phyloP scores from a whole-genome alignment of 1,140 invertebrate genomes.

The Euwallacea fornicatus region DNA sequence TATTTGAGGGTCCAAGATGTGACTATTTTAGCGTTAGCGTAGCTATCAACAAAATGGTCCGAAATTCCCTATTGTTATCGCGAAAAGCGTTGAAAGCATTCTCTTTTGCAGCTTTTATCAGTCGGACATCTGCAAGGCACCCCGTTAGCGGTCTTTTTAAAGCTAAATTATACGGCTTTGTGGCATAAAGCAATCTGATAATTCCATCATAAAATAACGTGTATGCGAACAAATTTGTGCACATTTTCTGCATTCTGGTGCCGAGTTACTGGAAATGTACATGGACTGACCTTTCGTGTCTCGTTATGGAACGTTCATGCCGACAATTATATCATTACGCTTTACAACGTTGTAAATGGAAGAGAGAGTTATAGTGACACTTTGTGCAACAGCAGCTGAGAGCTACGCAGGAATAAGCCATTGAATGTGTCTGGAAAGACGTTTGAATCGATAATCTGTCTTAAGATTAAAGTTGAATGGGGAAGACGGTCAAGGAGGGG shows the following conservation, averaged over 20 bases:
- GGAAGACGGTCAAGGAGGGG: no score
- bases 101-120: slow-evolving; percentile 32
- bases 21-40: neutral
- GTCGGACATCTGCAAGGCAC: slow-evolving; percentile 26
- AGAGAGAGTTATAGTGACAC: no score
- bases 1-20: neutral
- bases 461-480: no score
- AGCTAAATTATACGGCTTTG: slow-evolving; percentile 25
- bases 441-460: no score
- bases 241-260: slow-evolving; percentile 17
- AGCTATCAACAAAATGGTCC: neutral
- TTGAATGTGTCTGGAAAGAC: no score
- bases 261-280: neutral
- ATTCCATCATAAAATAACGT: slow-evolving; percentile 26
- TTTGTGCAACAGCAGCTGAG: no score
- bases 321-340: neutral
- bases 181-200: slow-evolving; percentile 29
- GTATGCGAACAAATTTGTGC: slow-evolving; percentile 28
- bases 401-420: no score
- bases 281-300: neutral
- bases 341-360: no score
- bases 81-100: slow-evolving; percentile 19
- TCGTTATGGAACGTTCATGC: neutral
- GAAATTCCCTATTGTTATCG: slow-evolving; percentile 25
- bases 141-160: slow-evolving; percentile 30